These are phyloP conservation scores for Theristicus caerulescens DNA, from an alignment of 2,113 vertebrate species.

Conservation along the genomic window DNA sequence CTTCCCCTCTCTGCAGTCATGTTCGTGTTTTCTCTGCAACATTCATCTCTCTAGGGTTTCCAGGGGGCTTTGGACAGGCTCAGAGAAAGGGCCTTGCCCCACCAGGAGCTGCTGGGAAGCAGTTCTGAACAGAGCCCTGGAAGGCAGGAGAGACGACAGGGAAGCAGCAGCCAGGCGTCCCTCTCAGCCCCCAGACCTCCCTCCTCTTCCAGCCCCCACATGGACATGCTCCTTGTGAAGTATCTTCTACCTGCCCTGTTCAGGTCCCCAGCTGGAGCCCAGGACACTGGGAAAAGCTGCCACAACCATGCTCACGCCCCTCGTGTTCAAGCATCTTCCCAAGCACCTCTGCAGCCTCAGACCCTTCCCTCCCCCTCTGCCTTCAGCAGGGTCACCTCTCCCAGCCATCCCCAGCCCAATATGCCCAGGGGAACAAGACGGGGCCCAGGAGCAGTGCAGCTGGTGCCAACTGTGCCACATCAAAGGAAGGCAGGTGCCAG, in stretches of 20 bases:
- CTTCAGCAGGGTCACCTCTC: neutral
- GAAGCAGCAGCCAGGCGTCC: neutral
- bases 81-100: neutral
- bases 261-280: neutral
- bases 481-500: neutral
- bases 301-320: neutral
- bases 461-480: neutral
- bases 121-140: neutral
- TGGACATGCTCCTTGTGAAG: accelerated
- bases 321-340: neutral
- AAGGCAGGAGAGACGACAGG: neutral
- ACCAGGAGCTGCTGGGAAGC: neutral
- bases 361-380: neutral
- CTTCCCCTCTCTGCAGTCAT: neutral
- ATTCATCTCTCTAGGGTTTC: neutral
- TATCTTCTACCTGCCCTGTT: neutral
- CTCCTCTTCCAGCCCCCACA: neutral
- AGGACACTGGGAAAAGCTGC: neutral
- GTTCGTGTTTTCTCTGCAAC: neutral
- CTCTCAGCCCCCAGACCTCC: too few relatives aligned
- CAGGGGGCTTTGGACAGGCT: neutral
- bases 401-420: neutral
- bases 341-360: neutral
- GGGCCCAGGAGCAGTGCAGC: neutral
- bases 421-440: neutral